Conservation (phyloP, 92 coral and sea anemone species). For the Phymanthus crucifer region DNA sequence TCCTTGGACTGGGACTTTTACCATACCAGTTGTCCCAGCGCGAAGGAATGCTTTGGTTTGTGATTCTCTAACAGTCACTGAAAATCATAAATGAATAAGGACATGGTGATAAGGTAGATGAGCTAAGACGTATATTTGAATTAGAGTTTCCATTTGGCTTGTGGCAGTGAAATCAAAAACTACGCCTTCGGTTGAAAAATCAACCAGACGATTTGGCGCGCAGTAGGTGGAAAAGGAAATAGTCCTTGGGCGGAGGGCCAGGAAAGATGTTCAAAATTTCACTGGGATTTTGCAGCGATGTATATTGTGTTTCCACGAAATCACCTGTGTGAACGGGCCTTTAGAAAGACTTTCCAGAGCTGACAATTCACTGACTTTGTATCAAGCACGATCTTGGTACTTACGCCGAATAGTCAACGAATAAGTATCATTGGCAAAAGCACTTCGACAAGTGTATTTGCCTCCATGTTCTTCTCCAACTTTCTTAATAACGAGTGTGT, state of each 20-base stretch:
- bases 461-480: conserved; percentile 32
- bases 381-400: conserved; percentile 5
- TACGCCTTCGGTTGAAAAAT: too few species aligned
- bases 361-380: too few species aligned
- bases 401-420: conserved; percentile 24
- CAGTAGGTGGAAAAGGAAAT: too few species aligned
- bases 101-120: not conserved
- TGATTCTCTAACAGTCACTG: conserved; percentile 14
- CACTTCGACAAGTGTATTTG: conserved; percentile 41
- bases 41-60: conserved; percentile 11
- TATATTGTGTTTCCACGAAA: too few species aligned
- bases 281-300: too few species aligned
- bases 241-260: too few species aligned
- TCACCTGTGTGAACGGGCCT: too few species aligned
- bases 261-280: too few species aligned
- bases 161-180: not conserved
- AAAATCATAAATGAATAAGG: not conserved
- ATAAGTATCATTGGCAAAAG: conserved; percentile 16
- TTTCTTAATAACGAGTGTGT: conserved; percentile 27
- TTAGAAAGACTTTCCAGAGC: too few species aligned
- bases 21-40: conserved; percentile 32
- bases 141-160: too few species aligned
- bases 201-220: too few species aligned
- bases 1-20: conserved; percentile 27
- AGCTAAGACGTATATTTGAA: too few species aligned